Conservation (phyloP, 2,113 vertebrate species). For the Gnathonemus echidnorhynchus region DNA sequence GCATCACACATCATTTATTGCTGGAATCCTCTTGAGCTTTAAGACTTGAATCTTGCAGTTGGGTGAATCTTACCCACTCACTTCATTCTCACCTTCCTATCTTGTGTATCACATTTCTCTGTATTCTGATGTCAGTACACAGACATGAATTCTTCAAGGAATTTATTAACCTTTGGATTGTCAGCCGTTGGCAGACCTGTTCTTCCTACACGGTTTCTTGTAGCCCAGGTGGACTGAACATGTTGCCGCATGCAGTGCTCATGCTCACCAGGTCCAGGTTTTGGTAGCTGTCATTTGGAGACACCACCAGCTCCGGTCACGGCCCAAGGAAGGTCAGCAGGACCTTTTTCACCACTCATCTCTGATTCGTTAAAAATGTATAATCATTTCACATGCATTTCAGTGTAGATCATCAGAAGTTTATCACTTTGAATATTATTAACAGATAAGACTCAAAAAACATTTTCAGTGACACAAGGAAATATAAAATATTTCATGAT, state of each 20-base stretch:
- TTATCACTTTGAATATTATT: neutral
- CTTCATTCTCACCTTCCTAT: neutral
- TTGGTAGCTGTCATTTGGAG: neutral
- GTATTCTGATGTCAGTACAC: constrained; percentile 50
- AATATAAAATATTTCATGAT: no score
- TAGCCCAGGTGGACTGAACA: constrained; percentile 60
- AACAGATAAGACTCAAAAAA: neutral
- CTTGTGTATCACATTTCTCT: neutral
- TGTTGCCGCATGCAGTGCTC: constrained; percentile 46
- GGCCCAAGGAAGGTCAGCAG: neutral
- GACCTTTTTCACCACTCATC: neutral
- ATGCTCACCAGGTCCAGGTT: neutral
- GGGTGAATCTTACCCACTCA: neutral
- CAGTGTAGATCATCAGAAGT: neutral
- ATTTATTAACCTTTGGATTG: constrained; percentile 67
- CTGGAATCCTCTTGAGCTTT: neutral
- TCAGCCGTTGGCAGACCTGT: constrained; percentile 66
- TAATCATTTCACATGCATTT: neutral
- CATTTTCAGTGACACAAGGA: neutral
- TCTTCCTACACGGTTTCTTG: constrained; percentile 65
- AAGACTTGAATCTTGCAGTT: neutral
- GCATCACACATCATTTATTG: neutral
- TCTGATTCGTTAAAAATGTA: neutral
- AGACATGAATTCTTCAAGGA: constrained; percentile 67
- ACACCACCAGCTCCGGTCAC: neutral